Evolutionary conservation across 2,797 vertebrate species (phyloP).

Genomic region (Tangara arthus): DNA sequence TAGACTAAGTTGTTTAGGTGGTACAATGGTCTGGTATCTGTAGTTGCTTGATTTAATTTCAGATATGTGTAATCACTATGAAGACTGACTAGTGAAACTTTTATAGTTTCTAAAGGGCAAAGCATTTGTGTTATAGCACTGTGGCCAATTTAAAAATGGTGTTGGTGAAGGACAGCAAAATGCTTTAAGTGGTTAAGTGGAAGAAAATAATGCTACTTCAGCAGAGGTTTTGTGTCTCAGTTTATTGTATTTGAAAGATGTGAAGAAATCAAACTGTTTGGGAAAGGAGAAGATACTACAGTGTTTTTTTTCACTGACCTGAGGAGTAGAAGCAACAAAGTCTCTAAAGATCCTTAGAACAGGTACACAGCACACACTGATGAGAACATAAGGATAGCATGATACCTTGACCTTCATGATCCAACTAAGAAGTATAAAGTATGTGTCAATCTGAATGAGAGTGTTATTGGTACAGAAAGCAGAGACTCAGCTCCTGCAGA

Average conservation of each 20-base stretch:
- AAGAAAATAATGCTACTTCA: background rate
- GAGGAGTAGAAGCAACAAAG: background rate
- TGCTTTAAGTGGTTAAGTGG: background rate
- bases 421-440: background rate
- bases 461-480: background rate
- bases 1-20: background rate
- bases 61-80: slow-evolving; percentile 16
- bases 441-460: background rate
- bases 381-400: background rate
- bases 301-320: background rate
- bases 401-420: background rate
- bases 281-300: background rate
- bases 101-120: background rate
- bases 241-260: background rate
- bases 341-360: background rate
- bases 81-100: slow-evolving; percentile 26
- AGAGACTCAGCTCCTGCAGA: background rate
- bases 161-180: background rate
- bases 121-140: slow-evolving; percentile 3
- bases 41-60: slow-evolving; percentile 49
- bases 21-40: background rate
- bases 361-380: background rate
- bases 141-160: slow-evolving; percentile 16
- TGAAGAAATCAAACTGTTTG: background rate
- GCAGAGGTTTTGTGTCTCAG: background rate